Evolutionary conservation across 2,113 vertebrate genomes (phyloP), one percentile per base, ranked within the genome.

Genomic region (Hippocampus abdominalis): DNA sequence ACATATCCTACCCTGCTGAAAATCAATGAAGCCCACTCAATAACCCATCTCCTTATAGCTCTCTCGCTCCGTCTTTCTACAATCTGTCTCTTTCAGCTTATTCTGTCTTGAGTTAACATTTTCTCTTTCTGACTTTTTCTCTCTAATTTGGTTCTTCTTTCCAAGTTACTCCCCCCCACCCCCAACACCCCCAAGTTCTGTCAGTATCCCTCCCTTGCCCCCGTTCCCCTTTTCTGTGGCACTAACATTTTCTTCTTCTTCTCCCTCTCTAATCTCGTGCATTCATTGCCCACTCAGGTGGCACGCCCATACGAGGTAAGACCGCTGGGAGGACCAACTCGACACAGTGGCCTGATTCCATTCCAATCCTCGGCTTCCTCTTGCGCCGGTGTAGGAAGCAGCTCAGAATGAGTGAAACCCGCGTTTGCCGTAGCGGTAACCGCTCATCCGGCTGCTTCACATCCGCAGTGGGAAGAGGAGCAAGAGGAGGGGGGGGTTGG

Each of bases 201-300:
- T 73, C 53, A 69, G 70, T 70, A 57, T 72, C 75, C 84, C 81
- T 71, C 66, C 78, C 81, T 64, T 65, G 60, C 46, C 77, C 77
- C 77, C 69, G 59, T 64, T 71, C 78, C 32, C 68, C 69, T 78
- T 78, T 84, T 74, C 75, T 74, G 81, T 86, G 82, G 81, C 86
- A 91, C 89, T 91, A 91, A 91, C 88, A 91, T 80, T 89, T 90
- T 91, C 90, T 91, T 91, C 90, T 91, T 90, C 89, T 90, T 91
- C 78, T 91, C 85, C 90, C 84, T 90, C 90, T 90, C 83, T 91
- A 91, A 91, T 90, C 89, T 89, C 87, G 88, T 91, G 90, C 90
- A 91, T 90, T 91, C 90, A 91, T 91, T 91, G 90, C 88, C 86
- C 90, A 91, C 80, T 90, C 88, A 91, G 90, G 90, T 91, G 90